Conservation (phyloP, 2,113 vertebrate species). For the Leptocoma aspasia region DNA sequence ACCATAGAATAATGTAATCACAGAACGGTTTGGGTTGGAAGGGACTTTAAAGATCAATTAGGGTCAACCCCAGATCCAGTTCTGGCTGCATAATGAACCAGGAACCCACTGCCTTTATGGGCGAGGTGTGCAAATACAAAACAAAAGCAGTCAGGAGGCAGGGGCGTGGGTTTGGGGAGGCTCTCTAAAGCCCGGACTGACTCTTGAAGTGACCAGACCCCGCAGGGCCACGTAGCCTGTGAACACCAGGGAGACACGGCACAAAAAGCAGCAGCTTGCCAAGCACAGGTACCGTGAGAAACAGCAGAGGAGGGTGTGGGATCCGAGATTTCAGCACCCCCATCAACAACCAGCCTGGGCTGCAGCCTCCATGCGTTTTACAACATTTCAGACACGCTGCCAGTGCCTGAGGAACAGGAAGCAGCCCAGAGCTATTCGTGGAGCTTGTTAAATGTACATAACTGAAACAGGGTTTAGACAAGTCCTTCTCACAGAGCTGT, state of each 20-base stretch:
- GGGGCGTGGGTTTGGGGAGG: fast-evolving
- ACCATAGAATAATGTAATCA: neutral
- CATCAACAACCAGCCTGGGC: neutral
- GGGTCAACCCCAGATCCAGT: neutral
- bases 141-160: neutral
- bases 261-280: neutral
- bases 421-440: neutral
- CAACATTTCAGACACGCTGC: neutral
- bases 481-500: neutral
- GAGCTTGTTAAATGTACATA: constrained; percentile 54
- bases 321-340: neutral
- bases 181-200: neutral
- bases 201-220: too few species aligned
- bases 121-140: neutral
- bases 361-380: neutral
- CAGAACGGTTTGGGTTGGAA: neutral
- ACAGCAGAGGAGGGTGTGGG: neutral
- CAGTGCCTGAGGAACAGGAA: neutral
- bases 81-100: fast-evolving
- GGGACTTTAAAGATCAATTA: neutral
- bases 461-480: constrained; percentile 43
- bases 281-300: neutral
- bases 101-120: neutral
- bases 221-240: fast-evolving
- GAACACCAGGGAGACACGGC: neutral